A percentile compares a stretch with the other conserved stretches of the same genome.
phyloP scores from a whole-genome alignment of 2,888 invertebrate genomes.

The Pseudococcus longispinus region DNA sequence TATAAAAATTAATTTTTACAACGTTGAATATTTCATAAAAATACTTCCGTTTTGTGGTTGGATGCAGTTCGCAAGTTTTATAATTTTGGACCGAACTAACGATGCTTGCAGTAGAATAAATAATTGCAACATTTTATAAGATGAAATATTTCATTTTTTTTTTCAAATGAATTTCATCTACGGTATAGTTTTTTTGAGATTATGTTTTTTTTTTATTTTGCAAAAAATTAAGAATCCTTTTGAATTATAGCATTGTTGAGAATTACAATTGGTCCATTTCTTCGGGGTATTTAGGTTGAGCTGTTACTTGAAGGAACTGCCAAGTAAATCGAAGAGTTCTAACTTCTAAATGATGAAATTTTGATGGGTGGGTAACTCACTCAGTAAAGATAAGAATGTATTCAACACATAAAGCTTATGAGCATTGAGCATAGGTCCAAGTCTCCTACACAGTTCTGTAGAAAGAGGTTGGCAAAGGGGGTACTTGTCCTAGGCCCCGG shows the following conservation, averaged over 20 bases:
- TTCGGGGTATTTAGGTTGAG: background rate
- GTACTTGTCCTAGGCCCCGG: no score
- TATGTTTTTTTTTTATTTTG: background rate
- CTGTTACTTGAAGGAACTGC: no score
- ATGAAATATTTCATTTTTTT: background rate
- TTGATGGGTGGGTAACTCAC: no score
- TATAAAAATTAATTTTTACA: slow-evolving; percentile 3
- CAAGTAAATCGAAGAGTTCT: no score
- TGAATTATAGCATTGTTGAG: background rate
- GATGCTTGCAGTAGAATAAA: slow-evolving; percentile 2
- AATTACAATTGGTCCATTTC: background rate
- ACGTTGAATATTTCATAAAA: slow-evolving; percentile 4
- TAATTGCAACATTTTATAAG: background rate
- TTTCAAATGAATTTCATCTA: background rate
- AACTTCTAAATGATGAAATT: no score
- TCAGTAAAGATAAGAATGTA: no score
- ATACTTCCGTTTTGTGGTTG: slow-evolving; percentile 13
- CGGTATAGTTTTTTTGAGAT: background rate
- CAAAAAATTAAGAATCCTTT: background rate
- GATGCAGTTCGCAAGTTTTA: slow-evolving; percentile 2
- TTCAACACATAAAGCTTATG: no score
- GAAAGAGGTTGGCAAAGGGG: no score
- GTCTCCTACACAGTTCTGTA: no score
- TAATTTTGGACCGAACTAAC: slow-evolving; percentile 18
- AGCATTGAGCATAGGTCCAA: no score